Evolutionary conservation across 2,113 vertebrate species (phyloP).

Genomic region (Corvus cornix): DNA sequence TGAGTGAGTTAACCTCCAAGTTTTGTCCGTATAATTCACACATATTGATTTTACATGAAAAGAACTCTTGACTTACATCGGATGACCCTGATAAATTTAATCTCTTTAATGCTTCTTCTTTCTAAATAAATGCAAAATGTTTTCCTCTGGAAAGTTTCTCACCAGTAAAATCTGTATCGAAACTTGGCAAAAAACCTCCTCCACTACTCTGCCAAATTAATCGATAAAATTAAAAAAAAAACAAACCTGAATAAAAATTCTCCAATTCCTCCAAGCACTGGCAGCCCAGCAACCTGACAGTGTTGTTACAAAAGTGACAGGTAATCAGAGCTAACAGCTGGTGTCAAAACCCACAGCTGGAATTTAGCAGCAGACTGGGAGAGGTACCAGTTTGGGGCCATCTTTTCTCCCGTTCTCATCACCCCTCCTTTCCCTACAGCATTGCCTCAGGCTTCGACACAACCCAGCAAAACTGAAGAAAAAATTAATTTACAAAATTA

Average conservation of each 20-base stretch:
- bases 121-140: neutral
- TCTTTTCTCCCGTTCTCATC: neutral
- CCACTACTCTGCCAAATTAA: neutral
- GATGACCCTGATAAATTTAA: conserved; percentile 33
- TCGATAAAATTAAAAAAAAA: neutral
- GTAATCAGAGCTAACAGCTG: conserved; percentile 7
- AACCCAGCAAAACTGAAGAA: neutral
- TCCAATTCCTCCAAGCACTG: neutral
- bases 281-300: neutral
- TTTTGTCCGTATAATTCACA: conserved; percentile 66
- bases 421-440: neutral
- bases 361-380: neutral
- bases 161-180: neutral
- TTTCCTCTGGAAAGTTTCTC: conserved; percentile 5
- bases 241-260: neutral
- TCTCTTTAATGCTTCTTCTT: conserved; percentile 10
- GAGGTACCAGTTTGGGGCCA: neutral
- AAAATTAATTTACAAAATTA: neutral
- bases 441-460: rapidly evolving
- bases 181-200: neutral
- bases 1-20: conserved; percentile 65
- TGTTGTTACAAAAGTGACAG: neutral
- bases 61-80: conserved; percentile 40
- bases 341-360: neutral
- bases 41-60: conserved; percentile 71